These are phyloP conservation scores for Leucozona laternaria DNA, from an alignment of 2,888 invertebrate species.

Conservation along the genomic window DNA sequence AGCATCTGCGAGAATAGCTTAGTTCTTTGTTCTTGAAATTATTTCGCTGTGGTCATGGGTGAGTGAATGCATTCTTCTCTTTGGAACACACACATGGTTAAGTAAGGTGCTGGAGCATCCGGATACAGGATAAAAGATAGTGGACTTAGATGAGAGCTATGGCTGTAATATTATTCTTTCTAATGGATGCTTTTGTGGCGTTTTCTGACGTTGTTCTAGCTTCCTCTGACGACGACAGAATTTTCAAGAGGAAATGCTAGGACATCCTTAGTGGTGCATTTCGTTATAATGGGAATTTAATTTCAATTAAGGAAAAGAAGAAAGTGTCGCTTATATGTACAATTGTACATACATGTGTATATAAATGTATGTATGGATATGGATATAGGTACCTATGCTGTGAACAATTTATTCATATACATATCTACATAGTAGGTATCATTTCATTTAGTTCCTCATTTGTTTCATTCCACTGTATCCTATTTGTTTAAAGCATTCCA, in stretches of 20 bases:
- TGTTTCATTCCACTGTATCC: background rate
- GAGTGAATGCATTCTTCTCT: conserved; percentile 37
- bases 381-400: background rate
- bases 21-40: conserved; percentile 62
- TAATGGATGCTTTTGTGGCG: conserved; percentile 66
- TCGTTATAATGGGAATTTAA: conserved; percentile 15
- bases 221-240: conserved; percentile 22
- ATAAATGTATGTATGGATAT: background rate
- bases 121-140: conserved; percentile 46
- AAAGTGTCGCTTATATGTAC: background rate
- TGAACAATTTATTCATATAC: background rate
- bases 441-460: background rate
- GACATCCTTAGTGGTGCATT: conserved; percentile 37
- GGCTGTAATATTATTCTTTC: conserved; percentile 63
- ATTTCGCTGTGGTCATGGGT: conserved; percentile 40
- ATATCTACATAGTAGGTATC: too few species aligned
- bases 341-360: too few species aligned
- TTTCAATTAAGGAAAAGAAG: conserved; percentile 17
- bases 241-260: conserved; percentile 40
- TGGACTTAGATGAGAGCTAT: conserved; percentile 47
- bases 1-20: conserved; percentile 61
- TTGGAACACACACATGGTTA: conserved; percentile 33
- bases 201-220: conserved; percentile 32
- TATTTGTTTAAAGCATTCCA: background rate
- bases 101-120: conserved; percentile 35